These are phyloP conservation scores for Eurystomus glaucurus DNA, from an alignment of 2,797 vertebrate genomes.

Conservation along the genomic window DNA sequence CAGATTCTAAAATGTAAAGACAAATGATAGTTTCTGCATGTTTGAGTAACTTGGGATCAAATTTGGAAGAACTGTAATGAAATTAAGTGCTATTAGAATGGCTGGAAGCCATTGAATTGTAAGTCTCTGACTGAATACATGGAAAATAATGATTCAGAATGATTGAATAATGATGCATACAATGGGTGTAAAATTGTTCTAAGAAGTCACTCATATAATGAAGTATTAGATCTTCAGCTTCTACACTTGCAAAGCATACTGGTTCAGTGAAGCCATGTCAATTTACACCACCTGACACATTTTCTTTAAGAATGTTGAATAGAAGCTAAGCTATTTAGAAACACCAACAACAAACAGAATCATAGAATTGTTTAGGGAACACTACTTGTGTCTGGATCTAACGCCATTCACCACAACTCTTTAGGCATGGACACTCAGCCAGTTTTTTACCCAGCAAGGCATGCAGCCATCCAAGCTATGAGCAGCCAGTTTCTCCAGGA, in stretches of 20 bases:
- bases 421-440: not conserved
- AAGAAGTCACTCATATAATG: not conserved
- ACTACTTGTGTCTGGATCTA: no score
- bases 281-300: not conserved
- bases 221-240: not conserved
- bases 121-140: not conserved
- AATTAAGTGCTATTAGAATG: not conserved
- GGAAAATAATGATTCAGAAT: not conserved
- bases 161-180: no score
- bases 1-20: not conserved
- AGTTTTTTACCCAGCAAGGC: not conserved
- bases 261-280: not conserved
- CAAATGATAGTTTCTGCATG: not conserved
- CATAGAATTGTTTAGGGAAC: not conserved
- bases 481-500: not conserved
- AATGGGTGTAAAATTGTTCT: not conserved
- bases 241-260: not conserved
- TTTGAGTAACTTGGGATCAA: not conserved
- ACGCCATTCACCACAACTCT: no score
- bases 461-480: not conserved
- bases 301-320: not conserved
- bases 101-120: not conserved
- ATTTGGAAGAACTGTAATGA: not conserved
- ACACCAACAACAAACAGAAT: not conserved
- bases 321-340: not conserved